Conservation (phyloP, 2,888 invertebrate genomes). For the Sarcophaga variegata region DNA sequence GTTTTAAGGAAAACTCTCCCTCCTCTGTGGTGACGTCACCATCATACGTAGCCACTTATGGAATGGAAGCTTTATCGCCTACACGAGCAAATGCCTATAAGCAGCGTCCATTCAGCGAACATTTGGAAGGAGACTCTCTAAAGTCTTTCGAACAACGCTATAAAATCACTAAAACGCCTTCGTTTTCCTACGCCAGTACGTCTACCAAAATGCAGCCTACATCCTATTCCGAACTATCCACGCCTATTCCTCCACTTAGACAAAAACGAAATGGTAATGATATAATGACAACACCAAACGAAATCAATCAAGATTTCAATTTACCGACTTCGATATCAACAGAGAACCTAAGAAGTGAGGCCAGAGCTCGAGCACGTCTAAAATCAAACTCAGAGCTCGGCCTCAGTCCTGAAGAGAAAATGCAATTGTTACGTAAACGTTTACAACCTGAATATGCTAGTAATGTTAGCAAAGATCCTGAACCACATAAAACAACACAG, state of each 20-base stretch:
- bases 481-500: conserved; percentile 41
- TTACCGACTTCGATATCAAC: conserved; percentile 76
- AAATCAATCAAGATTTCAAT: conserved; percentile 70
- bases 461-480: conserved; percentile 32
- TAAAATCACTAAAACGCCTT: conserved; percentile 80
- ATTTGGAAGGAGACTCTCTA: conserved; percentile 75
- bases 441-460: conserved; percentile 75
- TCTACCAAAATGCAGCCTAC: conserved; percentile 32
- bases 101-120: conserved; percentile 80
- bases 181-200: conserved; percentile 75
- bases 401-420: conserved; percentile 87
- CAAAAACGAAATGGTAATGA: conserved; percentile 54
- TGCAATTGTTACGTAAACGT: conserved; percentile 83
- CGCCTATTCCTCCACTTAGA: conserved; percentile 59
- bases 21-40: conserved; percentile 60
- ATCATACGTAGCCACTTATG: conserved; percentile 76
- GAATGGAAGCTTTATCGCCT: conserved; percentile 70
- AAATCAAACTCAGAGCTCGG: conserved; percentile 89
- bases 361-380: conserved; percentile 85
- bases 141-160: conserved; percentile 74
- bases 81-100: conserved; percentile 73
- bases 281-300: conserved; percentile 63
- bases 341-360: conserved; percentile 85
- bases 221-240: conserved; percentile 48
- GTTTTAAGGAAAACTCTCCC: conserved; percentile 73